Evolutionary conservation across 2,797 vertebrate species (phyloP).

Genomic region (Arrhamphus sclerolepis): DNA sequence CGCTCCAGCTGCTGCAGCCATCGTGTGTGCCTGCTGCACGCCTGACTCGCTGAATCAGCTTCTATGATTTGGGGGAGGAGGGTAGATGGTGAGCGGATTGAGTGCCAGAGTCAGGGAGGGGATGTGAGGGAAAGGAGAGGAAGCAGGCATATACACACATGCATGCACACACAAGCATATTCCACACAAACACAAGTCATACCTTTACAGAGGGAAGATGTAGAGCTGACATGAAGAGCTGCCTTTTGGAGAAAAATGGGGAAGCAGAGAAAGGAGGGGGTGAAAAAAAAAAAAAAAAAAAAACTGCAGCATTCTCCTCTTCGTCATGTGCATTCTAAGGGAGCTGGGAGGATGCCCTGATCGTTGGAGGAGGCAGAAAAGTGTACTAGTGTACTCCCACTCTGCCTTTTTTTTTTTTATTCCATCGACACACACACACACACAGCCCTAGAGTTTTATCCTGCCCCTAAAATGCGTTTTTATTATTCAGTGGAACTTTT

Average conservation of each 20-base stretch:
- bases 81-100: slow-evolving; percentile 61
- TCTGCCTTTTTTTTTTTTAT: slow-evolving; percentile 63
- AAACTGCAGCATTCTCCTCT: slow-evolving; percentile 78
- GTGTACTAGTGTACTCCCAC: slow-evolving; percentile 59
- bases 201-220: slow-evolving; percentile 84
- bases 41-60: slow-evolving; percentile 93
- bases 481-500: slow-evolving; percentile 74
- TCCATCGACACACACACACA: slow-evolving; percentile 55
- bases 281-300: slow-evolving; percentile 60
- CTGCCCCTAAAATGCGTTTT: slow-evolving; percentile 65
- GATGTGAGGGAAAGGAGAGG: slow-evolving; percentile 54
- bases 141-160: slow-evolving; percentile 27
- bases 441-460: slow-evolving; percentile 60
- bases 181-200: slow-evolving; percentile 78
- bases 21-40: slow-evolving; percentile 85
- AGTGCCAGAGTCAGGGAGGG: slow-evolving; percentile 75
- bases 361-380: slow-evolving; percentile 66
- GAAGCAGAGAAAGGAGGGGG: slow-evolving; percentile 42
- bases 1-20: slow-evolving; percentile 91
- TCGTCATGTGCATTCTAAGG: slow-evolving; percentile 74
- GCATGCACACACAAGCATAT: slow-evolving; percentile 40
- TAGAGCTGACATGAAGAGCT: slow-evolving; percentile 74
- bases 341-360: slow-evolving; percentile 75
- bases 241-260: slow-evolving; percentile 57
- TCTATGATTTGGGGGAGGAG: slow-evolving; percentile 82